Base-by-base conservation (phyloP, 2,113 vertebrate species). In the Buteo buteo region DNA sequence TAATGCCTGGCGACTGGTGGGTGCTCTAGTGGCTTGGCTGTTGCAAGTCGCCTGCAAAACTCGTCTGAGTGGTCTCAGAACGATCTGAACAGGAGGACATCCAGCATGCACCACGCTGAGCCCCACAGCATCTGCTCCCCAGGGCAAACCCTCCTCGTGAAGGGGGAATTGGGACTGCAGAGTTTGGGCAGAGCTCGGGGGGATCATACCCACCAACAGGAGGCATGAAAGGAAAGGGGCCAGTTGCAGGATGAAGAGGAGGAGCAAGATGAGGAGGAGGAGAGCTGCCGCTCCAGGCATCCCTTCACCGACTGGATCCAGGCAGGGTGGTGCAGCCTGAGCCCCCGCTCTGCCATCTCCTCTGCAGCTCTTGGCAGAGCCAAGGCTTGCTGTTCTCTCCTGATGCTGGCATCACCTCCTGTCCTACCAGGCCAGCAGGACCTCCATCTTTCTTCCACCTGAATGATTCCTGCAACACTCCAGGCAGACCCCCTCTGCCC, bases 61-160 rank as follows among this genome's bases (percentile, higher is more conserved):
- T 21, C 17, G 3, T 28, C 69, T 69, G 49, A 16, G 29, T 4
- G 25, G 31, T 65, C 50, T 28, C 29, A 16, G 44, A 14, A 29
- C 2, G 22, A 13, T 40, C 52, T 11, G 67, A 52, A 31, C 13
- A 4, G 20, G 20, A 32, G 59, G 20, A 61, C 3, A 4, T 42
- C 19, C 8, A 12, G 58, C 1, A 1, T 20, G 21, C 6, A 26
- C 38, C 47, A 38, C 0, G 10, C 58, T 21, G 36, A 38, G 36
- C 57, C 58, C 38, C 66, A 9, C 65, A 55, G 54, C 38, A 40
- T 32, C 49, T 29, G 38, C 58, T 52, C 6, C 40, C 11, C n/a
- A 10, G 54, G 45, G 15, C n/a, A 58, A 64, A 45, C 5, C 29
- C 9, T 64, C 47, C 47, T 45, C 7, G 5, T 6, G 80, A 55